Evolutionary conservation across 1,140 invertebrate species (phyloP), one percentile per base, ranked within the genome.

Genomic region (Hylaeus anthracinus): DNA sequence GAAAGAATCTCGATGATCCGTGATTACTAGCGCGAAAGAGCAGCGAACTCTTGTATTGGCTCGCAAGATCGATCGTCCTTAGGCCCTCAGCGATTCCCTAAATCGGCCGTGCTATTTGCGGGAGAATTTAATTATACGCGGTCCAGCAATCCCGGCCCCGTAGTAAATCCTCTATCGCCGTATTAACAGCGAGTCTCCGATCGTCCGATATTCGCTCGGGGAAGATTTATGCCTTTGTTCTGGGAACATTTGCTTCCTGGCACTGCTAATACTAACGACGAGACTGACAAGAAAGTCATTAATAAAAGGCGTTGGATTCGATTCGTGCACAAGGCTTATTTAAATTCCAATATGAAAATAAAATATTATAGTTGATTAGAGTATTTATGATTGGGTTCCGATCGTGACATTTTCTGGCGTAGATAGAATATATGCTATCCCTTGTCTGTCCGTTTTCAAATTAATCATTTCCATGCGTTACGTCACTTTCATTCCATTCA

Each of bases 51-150:
- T 61, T 56, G 58, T 63, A 74, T 72, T 39, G 14, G 41, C 37
- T 12, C 14, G 66, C n/a, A 70, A 80, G 77, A 87, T 86, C 79
- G 85, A 87, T 87, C 74, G 60, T 58, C 53, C 55, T 15, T 26
- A n/a, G 65, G 26, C 15, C 60, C 43, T 64, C 14, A 9, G n/a
- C 45, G 79, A 81, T 79, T 86, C 71, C 74, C 74, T 60, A 85
- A 86, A 85, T 82, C 83, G 48, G 41, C 58, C 3, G 3, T 6
- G 64, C 71, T 70, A 83, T 80, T 86, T 81, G 72, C 53, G 26
- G 15, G 56, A 64, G 80, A 83, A 86, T 86, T 86, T 86, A 86
- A 86, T 86, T 86, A 86, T 72, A 69, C 73, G 60, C 39, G 56
- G 8, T 5, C 8, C 48, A 45, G 45, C 61, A 80, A 66, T 74